phyloP scores from a whole-genome alignment of 2,888 invertebrate genomes.

The Hemaris fuciformis region DNA sequence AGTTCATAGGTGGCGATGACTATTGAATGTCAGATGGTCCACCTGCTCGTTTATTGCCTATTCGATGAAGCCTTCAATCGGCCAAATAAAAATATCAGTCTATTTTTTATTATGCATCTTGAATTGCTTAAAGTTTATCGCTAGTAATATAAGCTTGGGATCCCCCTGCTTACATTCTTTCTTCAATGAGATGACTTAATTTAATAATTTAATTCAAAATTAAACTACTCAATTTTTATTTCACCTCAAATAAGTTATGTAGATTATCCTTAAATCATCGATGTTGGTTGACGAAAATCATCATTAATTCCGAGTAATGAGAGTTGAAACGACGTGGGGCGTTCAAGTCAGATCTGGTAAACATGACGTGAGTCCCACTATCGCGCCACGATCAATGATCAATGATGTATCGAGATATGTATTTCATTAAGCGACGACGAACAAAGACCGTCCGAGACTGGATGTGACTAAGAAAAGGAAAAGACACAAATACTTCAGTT shows the following conservation, averaged over 20 bases:
- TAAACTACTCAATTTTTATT: background rate
- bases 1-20: too few relatives aligned
- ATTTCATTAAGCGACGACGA: constrained; percentile 48
- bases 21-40: too few relatives aligned
- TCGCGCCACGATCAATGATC: constrained; percentile 69
- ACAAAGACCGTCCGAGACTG: constrained; percentile 22
- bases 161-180: too few relatives aligned
- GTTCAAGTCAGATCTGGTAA: constrained; percentile 64
- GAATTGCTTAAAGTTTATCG: too few relatives aligned
- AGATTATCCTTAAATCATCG: background rate
- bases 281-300: constrained; percentile 30
- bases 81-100: too few relatives aligned
- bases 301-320: constrained; percentile 61
- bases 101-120: too few relatives aligned
- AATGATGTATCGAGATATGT: constrained; percentile 67
- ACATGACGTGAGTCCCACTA: constrained; percentile 61
- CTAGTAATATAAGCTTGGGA: too few relatives aligned
- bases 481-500: too few relatives aligned
- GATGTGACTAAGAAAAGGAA: constrained; percentile 25
- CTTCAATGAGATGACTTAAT: too few relatives aligned
- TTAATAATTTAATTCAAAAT: too few relatives aligned
- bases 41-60: too few relatives aligned
- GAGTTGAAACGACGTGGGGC: constrained; percentile 56
- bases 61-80: too few relatives aligned
- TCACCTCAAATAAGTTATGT: background rate